Base-by-base conservation (phyloP, 2,113 vertebrate species). In the Edolisoma coerulescens region DNA sequence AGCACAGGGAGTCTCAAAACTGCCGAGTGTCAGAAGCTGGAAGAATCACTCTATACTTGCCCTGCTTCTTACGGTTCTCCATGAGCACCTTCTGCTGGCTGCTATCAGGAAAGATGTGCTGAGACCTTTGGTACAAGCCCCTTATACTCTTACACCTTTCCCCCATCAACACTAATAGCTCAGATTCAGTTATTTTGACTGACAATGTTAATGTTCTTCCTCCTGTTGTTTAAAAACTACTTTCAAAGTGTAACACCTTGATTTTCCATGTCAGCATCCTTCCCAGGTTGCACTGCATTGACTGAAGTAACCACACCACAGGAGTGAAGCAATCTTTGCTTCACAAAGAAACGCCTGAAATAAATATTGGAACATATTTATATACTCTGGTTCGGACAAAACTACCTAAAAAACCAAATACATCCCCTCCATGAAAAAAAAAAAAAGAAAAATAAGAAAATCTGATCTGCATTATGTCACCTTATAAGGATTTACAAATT, bases 1-100 rank as follows among this genome's bases (percentile, higher is more conserved):
- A 92, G 91, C 94, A 95, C 86, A 91, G 96, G 79, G 92, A 95
- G 91, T 95, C 94, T 45, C 69, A 84, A 91, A 95, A 95, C 76
- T 96, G 93, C 83, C 52, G 68, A 86, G 90, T 87, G 73, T 89
- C 80, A 93, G 91, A 92, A 92, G 76, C 59, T 87, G 83, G 60
- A 88, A n/a, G 42, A 87, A 59, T 71, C 68, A 44, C n/a, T 78
- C 76, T 35, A 18, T 65, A 42, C 30, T 93, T 77, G 30, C 17
- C 30, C 68, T 70, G 52, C 22, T 92, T 81, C 73, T 83, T 81
- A 18, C 12, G 33, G 49, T 84, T 81, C 63, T 83, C 67, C 50
- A 18, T 37, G 32, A 80, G 53, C 59, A 87, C 39, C 79, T 90
- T 85, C 75, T 90, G 20, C 70, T 61, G 63, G 18, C 61, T 90